These are phyloP conservation scores for Nematolebias whitei DNA, from an alignment of 2,113 vertebrate species.

Conservation along the genomic window DNA sequence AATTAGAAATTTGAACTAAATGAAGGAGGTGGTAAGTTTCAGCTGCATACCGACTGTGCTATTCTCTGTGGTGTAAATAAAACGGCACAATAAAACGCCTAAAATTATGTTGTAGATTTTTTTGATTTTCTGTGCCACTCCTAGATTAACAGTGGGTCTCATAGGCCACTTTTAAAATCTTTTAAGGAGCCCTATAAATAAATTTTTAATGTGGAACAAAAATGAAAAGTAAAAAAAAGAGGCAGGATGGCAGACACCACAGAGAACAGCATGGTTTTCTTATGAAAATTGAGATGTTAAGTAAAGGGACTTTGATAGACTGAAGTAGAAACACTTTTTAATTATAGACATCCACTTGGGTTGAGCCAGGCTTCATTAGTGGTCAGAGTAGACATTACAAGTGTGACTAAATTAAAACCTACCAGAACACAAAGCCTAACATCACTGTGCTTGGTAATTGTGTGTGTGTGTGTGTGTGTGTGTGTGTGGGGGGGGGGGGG, in stretches of 20 bases:
- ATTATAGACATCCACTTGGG: slow-evolving; percentile 60
- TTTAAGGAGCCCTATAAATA: slow-evolving; percentile 35
- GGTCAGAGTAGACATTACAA: slow-evolving; percentile 66
- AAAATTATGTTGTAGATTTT: too few species aligned
- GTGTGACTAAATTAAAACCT: slow-evolving; percentile 73
- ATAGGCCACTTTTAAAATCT: too few species aligned
- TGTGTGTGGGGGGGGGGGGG: slow-evolving; percentile 35
- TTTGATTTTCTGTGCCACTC: too few species aligned
- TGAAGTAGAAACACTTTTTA: slow-evolving; percentile 41
- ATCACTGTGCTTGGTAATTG: slow-evolving; percentile 56
- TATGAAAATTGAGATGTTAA: slow-evolving; percentile 43
- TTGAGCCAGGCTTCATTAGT: slow-evolving; percentile 66
- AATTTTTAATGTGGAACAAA: slow-evolving; percentile 29
- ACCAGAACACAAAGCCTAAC: slow-evolving; percentile 64
- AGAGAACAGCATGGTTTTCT: slow-evolving; percentile 36
- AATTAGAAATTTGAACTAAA: too few species aligned
- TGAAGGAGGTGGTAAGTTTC: too few species aligned
- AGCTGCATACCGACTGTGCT: too few species aligned
- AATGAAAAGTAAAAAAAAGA: slow-evolving; percentile 16
- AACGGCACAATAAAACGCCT: too few species aligned
- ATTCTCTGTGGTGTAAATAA: too few species aligned
- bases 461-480: too few species aligned
- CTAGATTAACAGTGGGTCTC: too few species aligned
- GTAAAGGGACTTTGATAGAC: slow-evolving; percentile 51
- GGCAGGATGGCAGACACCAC: slow-evolving; percentile 35